Conservation (phyloP, 2,888 invertebrate genomes). For the Dioctria rufipes region DNA sequence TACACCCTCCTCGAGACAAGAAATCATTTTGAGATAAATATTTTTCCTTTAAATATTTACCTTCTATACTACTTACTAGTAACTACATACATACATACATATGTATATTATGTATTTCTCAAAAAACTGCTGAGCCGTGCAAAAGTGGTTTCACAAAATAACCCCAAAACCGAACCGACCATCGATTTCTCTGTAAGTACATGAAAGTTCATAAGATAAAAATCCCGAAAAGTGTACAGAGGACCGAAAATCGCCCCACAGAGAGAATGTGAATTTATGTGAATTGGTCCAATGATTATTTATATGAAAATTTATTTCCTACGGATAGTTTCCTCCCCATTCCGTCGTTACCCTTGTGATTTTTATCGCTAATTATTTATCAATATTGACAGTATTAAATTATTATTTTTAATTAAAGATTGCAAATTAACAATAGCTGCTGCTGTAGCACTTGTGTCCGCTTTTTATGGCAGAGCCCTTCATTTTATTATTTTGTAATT, state of each 20-base stretch:
- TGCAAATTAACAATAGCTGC: background rate
- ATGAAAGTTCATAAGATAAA: background rate
- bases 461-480: background rate
- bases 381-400: background rate
- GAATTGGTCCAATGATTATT: conserved; percentile 5
- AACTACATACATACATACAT: too few species aligned
- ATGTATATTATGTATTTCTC: too few species aligned
- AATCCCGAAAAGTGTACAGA: background rate
- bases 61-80: too few species aligned
- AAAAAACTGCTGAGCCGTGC: background rate
- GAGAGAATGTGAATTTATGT: conserved; percentile 11
- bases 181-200: background rate
- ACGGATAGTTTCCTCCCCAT: background rate
- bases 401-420: background rate
- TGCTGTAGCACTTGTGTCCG: background rate
- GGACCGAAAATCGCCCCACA: background rate
- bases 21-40: too few species aligned
- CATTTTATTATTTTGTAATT: background rate
- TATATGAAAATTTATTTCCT: conserved; percentile 7
- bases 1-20: too few species aligned
- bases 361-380: conserved; percentile 12
- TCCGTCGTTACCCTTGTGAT: too few species aligned
- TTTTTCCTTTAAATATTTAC: too few species aligned
- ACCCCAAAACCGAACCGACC: background rate
- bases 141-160: background rate